Base-by-base conservation (phyloP, 2,888 invertebrate species). In the Kryphioiulus occultus region DNA sequence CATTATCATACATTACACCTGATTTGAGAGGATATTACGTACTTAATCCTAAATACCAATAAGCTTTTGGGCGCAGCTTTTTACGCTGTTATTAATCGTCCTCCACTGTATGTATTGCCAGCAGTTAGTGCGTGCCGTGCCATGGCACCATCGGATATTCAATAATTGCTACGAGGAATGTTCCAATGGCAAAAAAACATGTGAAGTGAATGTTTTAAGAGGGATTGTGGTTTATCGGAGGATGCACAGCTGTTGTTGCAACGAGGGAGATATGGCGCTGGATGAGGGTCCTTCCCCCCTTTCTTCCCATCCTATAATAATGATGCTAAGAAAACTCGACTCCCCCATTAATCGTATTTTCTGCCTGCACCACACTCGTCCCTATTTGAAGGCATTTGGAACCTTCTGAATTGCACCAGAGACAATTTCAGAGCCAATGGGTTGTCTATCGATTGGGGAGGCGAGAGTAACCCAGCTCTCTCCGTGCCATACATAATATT, bases 181-280 rank as follows among this genome's bases (percentile, higher is more conserved):
- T 78, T 78, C 78, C 78, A 30, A 78, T 78, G 30, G 78, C 78
- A 78, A 78, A 78, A 78, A 78, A 78, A 78, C 78, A 78, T 30
- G 78, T 30, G 78, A 78, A 78, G 78, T 78, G 78, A 78, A 78
- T 78, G 78, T 78, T 78, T 78, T 78, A 78, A 78, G 78, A 78
- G 78, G 78, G 78, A 78, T 78, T 78, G 78, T 78, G 78, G 78
- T 78, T 78, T 78, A 78, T 78, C 78, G 78, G 78, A 78, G 78
- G 78, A 78, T 78, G 78, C 78, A 78, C 78, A 78, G 78, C 78
- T 78, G 78, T 78, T 78, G 78, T 78, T 78, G 78, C 78, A 78
- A 78, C 30, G 78, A 78, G 78, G 78, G 78, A 78, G 78, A 78
- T 78, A 78, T 78, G 78, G 78, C 78, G 7, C 30, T 78, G 78